phyloP scores from a whole-genome alignment of 2,888 invertebrate species.

The Meta bourneti region DNA sequence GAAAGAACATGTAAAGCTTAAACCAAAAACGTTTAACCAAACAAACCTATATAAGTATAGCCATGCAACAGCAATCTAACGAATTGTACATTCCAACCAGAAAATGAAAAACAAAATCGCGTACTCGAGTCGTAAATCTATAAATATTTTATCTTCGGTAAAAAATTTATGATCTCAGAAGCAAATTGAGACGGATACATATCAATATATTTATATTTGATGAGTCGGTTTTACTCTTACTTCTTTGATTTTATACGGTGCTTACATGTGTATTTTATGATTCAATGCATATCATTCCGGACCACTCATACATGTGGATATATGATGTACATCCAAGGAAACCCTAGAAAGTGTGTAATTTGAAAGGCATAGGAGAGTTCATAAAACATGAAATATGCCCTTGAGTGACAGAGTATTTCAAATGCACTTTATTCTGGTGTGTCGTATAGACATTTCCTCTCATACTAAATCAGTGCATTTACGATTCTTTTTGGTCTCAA shows the following conservation, averaged over 20 bases:
- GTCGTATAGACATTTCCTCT: slow-evolving; percentile 9
- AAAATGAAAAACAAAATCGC: background rate
- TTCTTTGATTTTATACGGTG: slow-evolving; percentile 46
- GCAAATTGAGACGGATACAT: slow-evolving; percentile 49
- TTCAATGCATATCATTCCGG: slow-evolving; percentile 29
- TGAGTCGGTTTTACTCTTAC: slow-evolving; percentile 43
- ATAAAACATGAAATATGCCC: slow-evolving; percentile 60
- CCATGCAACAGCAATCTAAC: background rate
- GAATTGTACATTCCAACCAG: background rate
- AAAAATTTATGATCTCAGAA: slow-evolving; percentile 36
- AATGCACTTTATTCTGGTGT: slow-evolving; percentile 53
- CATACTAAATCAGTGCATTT: background rate
- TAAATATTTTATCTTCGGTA: slow-evolving; percentile 18
- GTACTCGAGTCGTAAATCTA: slow-evolving; percentile 27
- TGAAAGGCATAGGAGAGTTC: slow-evolving; percentile 21
- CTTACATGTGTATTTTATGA: slow-evolving; percentile 58
- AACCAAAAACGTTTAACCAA: background rate
- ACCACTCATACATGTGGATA: slow-evolving; percentile 1
- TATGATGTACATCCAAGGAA: slow-evolving; percentile 36
- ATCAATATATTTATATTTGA: slow-evolving; percentile 49
- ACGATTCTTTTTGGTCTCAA: background rate
- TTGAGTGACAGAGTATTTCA: slow-evolving; percentile 35
- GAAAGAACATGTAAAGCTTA: too few species aligned
- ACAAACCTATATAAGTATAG: background rate
- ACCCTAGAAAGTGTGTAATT: slow-evolving; percentile 20